Conservation (phyloP, 2,888 invertebrate species). For the Hedychridium roseum region DNA sequence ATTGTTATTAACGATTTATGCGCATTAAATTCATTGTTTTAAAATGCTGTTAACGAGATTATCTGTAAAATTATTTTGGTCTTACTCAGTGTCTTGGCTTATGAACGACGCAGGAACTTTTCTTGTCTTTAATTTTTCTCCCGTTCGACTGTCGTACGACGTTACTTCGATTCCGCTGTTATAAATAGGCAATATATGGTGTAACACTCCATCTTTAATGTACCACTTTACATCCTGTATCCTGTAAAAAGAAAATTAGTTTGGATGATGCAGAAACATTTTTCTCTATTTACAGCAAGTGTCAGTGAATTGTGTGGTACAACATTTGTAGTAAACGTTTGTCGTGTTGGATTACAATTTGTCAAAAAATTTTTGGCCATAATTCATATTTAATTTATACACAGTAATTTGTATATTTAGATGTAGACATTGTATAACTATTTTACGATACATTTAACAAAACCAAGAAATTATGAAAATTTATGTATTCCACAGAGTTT, state of each 20-base stretch:
- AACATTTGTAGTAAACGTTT: no score
- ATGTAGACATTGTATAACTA: no score
- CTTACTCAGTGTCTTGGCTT: conserved; percentile 56
- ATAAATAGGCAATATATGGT: conserved; percentile 59
- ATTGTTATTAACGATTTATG: no score
- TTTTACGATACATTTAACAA: no score
- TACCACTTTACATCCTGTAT: conserved; percentile 60
- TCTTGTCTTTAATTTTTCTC: conserved; percentile 55
- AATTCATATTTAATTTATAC: conserved; percentile 2
- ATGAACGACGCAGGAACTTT: conserved; percentile 54
- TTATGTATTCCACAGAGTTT: neutral
- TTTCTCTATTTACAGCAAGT: no score
- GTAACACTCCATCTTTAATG: conserved; percentile 57
- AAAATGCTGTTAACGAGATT: no score
- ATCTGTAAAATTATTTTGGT: no score
- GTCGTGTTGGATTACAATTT: no score
- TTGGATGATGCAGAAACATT: no score
- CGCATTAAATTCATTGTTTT: conserved; percentile 7
- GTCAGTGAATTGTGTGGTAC: no score
- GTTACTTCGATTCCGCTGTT: conserved; percentile 57
- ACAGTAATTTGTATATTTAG: no score
- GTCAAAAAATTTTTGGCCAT: conserved; percentile 8
- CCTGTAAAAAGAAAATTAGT: conserved; percentile 32
- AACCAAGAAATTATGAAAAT: no score
- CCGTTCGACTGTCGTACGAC: conserved; percentile 59